phyloP scores from a whole-genome alignment of 2,113 vertebrate species.

The Lasiurus borealis region DNA sequence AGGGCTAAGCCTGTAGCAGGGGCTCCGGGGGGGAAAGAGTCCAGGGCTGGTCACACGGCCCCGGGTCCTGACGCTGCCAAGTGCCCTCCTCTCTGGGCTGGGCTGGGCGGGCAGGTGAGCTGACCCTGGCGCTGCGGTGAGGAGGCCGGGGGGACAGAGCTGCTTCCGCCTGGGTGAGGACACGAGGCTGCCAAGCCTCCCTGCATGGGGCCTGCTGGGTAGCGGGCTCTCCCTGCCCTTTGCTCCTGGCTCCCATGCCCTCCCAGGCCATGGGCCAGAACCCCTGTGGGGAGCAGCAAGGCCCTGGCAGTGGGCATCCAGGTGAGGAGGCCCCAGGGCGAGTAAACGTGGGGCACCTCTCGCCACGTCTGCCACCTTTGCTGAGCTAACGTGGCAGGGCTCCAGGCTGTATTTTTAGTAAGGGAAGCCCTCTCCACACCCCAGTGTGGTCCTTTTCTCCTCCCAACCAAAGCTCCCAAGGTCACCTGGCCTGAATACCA shows the following conservation, averaged over 20 bases:
- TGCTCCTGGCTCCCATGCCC: background rate
- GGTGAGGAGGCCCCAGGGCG: background rate
- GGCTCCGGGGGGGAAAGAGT: background rate
- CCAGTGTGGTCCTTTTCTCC: background rate
- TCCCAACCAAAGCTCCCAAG: background rate
- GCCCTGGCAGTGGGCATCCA: background rate
- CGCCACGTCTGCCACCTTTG: background rate
- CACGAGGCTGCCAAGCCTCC: slow-evolving; percentile 55
- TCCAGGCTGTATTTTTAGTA: background rate
- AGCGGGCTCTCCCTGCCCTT: background rate
- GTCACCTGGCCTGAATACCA: background rate
- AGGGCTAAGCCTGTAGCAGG: background rate
- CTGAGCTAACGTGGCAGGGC: background rate
- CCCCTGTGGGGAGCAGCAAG: background rate
- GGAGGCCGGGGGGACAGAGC: slow-evolving; percentile 38
- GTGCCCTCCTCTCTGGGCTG: background rate
- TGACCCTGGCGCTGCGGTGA: slow-evolving; percentile 46
- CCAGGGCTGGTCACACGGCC: background rate
- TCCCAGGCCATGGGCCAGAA: background rate
- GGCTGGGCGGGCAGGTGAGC: slow-evolving; percentile 35
- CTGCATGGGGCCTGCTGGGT: slow-evolving; percentile 51
- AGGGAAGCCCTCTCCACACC: background rate
- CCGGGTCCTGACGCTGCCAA: background rate
- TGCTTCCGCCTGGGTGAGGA: slow-evolving; percentile 32
- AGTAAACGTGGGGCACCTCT: background rate